These are phyloP conservation scores for Hyperoodon ampullatus DNA, from an alignment of 2,113 vertebrate genomes.

Conservation along the genomic window DNA sequence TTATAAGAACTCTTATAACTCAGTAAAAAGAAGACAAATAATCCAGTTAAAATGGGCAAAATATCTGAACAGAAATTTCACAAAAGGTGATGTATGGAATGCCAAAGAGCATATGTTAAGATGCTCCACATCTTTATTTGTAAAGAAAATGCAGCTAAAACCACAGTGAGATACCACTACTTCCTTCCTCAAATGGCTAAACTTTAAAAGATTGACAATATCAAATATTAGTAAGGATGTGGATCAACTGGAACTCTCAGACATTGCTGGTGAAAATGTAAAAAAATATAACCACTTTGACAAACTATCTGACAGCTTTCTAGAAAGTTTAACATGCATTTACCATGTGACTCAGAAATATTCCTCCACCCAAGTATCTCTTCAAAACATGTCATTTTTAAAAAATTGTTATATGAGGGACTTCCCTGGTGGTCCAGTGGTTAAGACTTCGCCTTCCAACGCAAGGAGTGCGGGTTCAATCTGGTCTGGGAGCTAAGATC, in stretches of 20 bases:
- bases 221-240: not conserved
- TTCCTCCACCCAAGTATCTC: not conserved
- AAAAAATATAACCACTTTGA: not conserved
- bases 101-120: not conserved
- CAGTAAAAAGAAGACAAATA: slow-evolving; percentile 9
- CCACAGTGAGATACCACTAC: not conserved
- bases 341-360: not conserved
- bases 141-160: not conserved
- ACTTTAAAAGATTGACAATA: not conserved
- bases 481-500: too few relatives aligned
- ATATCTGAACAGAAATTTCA: not conserved
- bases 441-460: too few relatives aligned
- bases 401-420: not conserved
- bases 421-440: too few relatives aligned
- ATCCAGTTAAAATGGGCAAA: not conserved
- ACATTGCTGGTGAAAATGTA: not conserved
- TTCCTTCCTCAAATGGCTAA: not conserved
- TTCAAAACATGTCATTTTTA: not conserved
- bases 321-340: not conserved
- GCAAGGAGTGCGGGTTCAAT: too few relatives aligned
- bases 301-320: not conserved
- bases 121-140: not conserved
- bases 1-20: not conserved
- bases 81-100: not conserved
- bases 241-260: not conserved